These are phyloP conservation scores for Eucera pruinosa DNA, from an alignment of 2,888 invertebrate genomes.

Conservation along the genomic window DNA sequence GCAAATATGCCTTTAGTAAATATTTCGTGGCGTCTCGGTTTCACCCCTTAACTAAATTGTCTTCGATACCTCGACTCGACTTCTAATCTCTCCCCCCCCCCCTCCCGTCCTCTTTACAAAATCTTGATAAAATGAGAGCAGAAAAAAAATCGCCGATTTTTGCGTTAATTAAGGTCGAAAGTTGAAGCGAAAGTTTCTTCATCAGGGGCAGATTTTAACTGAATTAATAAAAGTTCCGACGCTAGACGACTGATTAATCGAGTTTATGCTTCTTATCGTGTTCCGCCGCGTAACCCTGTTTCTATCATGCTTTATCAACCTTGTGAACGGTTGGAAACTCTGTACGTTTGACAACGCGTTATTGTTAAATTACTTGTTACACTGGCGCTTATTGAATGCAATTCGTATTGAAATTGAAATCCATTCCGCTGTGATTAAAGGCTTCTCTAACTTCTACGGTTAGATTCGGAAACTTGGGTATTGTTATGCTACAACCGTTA, in stretches of 20 bases:
- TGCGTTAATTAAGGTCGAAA: constrained; percentile 6
- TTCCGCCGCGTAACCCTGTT: constrained; percentile 7
- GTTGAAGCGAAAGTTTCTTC: constrained; percentile 19
- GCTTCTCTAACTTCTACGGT: too few species aligned
- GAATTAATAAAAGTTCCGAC: constrained; percentile 21
- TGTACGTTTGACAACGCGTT: constrained; percentile 4
- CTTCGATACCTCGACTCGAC: neutral
- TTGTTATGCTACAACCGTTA: too few species aligned
- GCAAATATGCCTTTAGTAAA: constrained; percentile 37
- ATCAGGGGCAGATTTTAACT: constrained; percentile 17
- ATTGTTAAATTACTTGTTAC: neutral
- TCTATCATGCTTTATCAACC: constrained; percentile 1
- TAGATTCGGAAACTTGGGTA: too few species aligned
- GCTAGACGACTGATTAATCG: constrained; percentile 33
- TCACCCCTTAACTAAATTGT: neutral
- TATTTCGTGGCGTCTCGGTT: constrained; percentile 11
- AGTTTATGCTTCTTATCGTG: constrained; percentile 35
- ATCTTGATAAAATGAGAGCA: too few species aligned
- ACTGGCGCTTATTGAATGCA: too few species aligned
- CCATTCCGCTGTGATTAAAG: neutral
- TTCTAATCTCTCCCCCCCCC: neutral
- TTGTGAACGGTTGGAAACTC: constrained; percentile 1
- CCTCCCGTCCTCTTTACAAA: too few species aligned
- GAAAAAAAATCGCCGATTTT: constrained; percentile 13
- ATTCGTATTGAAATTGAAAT: neutral